Conservation (phyloP, 2,797 vertebrate genomes). For the Mustela erminea region DNA sequence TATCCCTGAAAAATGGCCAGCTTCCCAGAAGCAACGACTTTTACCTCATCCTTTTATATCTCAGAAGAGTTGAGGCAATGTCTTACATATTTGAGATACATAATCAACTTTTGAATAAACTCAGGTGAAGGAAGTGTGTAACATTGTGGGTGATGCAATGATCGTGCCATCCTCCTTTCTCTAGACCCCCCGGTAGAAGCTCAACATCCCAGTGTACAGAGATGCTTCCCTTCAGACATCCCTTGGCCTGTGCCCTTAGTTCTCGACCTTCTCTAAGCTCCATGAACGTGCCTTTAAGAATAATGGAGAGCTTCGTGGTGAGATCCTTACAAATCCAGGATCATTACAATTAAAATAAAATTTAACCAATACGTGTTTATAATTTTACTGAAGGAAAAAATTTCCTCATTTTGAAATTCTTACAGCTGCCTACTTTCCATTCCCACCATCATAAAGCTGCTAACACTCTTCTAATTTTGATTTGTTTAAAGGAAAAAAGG, state of each 20-base stretch:
- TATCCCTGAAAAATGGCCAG: background rate
- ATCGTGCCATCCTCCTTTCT: background rate
- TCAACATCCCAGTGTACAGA: background rate
- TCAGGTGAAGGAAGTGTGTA: background rate
- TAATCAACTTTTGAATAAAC: background rate
- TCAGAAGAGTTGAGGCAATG: background rate
- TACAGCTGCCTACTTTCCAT: slow-evolving; percentile 67
- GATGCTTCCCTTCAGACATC: background rate
- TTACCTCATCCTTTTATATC: background rate
- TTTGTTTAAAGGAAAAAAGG: slow-evolving; percentile 75
- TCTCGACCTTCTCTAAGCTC: background rate
- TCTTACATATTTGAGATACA: background rate
- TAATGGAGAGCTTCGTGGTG: background rate
- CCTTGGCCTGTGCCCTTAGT: background rate
- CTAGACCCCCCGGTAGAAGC: background rate
- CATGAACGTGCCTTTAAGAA: background rate
- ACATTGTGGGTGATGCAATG: background rate
- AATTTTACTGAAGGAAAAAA: slow-evolving; percentile 47
- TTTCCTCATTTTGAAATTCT: slow-evolving; percentile 71
- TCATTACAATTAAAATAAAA: slow-evolving; percentile 25
- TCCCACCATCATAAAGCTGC: slow-evolving; percentile 63
- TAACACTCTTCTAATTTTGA: slow-evolving; percentile 80
- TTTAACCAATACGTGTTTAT: background rate
- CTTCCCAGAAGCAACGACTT: background rate
- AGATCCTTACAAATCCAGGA: background rate